Conservation (phyloP, 2,888 invertebrate species). For the Acheta domesticus region DNA sequence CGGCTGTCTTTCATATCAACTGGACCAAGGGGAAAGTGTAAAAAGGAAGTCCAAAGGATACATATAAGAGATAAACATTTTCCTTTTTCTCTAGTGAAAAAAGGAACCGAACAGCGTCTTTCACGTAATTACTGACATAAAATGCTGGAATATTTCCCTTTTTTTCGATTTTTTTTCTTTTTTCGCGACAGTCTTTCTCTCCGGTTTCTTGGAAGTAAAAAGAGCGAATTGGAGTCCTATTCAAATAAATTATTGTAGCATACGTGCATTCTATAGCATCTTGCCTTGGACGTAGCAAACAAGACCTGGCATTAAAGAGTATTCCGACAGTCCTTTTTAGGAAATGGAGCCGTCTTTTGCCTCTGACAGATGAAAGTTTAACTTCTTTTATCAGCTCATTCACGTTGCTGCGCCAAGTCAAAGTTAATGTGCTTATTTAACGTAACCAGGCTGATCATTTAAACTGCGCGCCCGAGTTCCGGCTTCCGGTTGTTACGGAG, state of each 20-base stretch:
- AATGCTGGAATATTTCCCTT: slow-evolving; percentile 25
- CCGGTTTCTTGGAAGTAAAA: slow-evolving; percentile 12
- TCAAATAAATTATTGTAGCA: slow-evolving; percentile 18
- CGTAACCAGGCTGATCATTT: slow-evolving; percentile 9
- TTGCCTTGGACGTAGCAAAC: not conserved
- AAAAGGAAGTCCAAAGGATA: slow-evolving; percentile 22
- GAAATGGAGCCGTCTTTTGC: slow-evolving; percentile 4
- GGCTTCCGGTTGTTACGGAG: not conserved
- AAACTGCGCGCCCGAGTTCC: not conserved
- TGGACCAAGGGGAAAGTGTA: slow-evolving; percentile 27
- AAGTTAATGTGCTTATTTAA: slow-evolving; percentile 18
- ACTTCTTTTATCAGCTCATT: not conserved
- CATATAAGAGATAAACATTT: slow-evolving; percentile 24
- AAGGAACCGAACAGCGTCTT: slow-evolving; percentile 18
- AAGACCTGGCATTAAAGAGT: not conserved
- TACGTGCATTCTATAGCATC: slow-evolving; percentile 1
- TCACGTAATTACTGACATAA: slow-evolving; percentile 31
- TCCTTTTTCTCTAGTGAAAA: not conserved
- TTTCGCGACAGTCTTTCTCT: not conserved
- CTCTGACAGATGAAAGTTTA: slow-evolving; percentile 8
- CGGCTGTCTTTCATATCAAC: slow-evolving; percentile 28
- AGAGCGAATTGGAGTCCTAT: slow-evolving; percentile 20
- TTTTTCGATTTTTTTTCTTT: not conserved
- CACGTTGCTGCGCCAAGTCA: not conserved
- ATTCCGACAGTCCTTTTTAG: not conserved